Conservation (phyloP, 2,888 invertebrate genomes). For the Lasioglossum zephyrum region DNA sequence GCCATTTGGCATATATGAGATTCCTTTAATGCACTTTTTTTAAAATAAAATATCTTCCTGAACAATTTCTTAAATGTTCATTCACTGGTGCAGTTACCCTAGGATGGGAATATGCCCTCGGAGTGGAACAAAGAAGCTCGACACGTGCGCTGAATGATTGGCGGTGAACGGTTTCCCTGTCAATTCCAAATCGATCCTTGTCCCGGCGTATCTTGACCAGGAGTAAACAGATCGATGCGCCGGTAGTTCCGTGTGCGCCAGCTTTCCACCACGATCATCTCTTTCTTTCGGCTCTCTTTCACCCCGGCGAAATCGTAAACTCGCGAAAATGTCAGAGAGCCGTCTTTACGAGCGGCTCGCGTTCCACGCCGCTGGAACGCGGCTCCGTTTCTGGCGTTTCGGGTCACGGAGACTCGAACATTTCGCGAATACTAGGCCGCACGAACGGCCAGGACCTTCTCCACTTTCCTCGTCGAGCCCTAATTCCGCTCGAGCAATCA, state of each 20-base stretch:
- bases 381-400: slow-evolving; percentile 8
- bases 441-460: neutral
- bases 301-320: slow-evolving; percentile 13
- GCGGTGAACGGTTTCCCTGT: neutral
- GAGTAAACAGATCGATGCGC: slow-evolving; percentile 49
- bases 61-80: no score
- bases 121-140: neutral
- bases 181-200: neutral
- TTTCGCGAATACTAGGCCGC: slow-evolving; percentile 16
- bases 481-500: neutral
- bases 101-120: neutral
- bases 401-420: slow-evolving; percentile 6
- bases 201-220: neutral
- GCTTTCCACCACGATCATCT: neutral
- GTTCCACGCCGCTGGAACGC: slow-evolving; percentile 11
- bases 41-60: no score
- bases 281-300: neutral
- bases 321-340: slow-evolving; percentile 51
- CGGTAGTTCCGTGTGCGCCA: neutral
- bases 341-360: slow-evolving; percentile 43
- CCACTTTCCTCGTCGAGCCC: neutral
- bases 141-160: neutral
- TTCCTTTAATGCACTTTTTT: no score
- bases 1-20: no score
- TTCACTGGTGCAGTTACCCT: no score